Evolutionary conservation across 2,797 vertebrate species (phyloP).

Genomic region (Manis javanica): DNA sequence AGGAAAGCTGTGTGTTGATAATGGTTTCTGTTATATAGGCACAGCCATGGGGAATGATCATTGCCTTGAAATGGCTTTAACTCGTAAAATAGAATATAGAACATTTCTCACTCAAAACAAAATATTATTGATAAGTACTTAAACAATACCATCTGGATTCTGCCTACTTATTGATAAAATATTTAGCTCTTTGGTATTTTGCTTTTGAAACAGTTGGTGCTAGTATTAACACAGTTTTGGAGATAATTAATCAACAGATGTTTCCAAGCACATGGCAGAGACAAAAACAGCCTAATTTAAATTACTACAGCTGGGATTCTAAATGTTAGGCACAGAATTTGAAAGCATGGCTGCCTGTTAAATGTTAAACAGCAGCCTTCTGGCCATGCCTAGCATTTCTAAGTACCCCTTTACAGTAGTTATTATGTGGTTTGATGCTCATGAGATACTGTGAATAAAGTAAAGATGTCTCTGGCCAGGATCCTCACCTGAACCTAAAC

Average conservation of each 20-base stretch:
- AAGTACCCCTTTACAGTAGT: neutral
- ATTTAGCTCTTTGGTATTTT: neutral
- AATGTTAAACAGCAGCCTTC: neutral
- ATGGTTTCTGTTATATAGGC: no score
- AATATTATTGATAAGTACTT: neutral
- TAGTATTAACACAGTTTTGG: neutral
- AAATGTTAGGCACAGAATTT: neutral
- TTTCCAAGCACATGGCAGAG: slow-evolving; percentile 4
- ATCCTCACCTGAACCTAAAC: no score
- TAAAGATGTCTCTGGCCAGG: no score
- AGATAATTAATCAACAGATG: neutral
- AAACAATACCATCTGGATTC: neutral
- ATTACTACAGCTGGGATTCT: neutral
- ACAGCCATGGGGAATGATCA: no score
- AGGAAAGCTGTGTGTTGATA: neutral
- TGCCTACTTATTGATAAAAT: neutral
- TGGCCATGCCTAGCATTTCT: neutral
- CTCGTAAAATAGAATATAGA: neutral
- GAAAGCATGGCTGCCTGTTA: neutral
- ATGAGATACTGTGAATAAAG: no score
- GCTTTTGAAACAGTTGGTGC: neutral
- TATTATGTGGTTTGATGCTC: neutral
- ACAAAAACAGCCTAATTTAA: neutral
- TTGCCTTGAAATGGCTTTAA: neutral
- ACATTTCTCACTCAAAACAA: neutral